Percentiles rank a stretch among this genome's conserved stretches.
These are phyloP conservation scores for Psix sp. DNA, from an alignment of 1,140 invertebrate genomes.

Conservation along the genomic window DNA sequence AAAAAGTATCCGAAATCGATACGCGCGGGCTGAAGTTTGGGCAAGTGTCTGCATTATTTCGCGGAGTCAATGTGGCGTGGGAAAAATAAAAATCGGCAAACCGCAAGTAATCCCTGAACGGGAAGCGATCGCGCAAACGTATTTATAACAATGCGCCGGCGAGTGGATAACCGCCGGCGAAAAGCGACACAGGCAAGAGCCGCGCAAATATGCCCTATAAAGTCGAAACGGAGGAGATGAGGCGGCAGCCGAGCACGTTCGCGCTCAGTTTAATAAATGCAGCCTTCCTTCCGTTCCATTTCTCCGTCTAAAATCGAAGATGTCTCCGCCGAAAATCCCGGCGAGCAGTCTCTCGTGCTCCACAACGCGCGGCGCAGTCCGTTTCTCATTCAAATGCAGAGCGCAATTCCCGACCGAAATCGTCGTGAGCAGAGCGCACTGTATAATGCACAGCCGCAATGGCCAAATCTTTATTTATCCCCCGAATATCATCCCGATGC, in stretches of 20 bases:
- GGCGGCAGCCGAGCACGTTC: conserved; percentile 56
- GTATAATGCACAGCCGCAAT: conserved; percentile 40
- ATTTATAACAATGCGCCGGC: conserved; percentile 41
- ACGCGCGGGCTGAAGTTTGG: conserved; percentile 6
- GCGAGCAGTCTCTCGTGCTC: conserved; percentile 33
- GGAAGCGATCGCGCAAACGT: conserved; percentile 43
- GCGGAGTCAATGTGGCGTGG: too few relatives aligned
- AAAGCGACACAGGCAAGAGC: conserved; percentile 16
- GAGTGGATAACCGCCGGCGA: conserved; percentile 14
- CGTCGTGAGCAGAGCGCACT: conserved; percentile 52
- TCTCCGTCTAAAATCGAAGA: conserved; percentile 64
- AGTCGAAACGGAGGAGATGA: conserved; percentile 38
- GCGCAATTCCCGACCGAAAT: conserved; percentile 49
- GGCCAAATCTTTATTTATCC: conserved; percentile 62
- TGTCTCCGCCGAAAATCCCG: conserved; percentile 52
- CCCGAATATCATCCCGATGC: conserved; percentile 67
- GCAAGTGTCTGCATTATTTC: neutral
- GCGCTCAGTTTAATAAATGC: conserved; percentile 71
- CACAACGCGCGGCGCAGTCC: conserved; percentile 31
- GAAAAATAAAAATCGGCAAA: too few relatives aligned
- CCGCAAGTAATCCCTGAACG: conserved; percentile 40
- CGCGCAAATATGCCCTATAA: conserved; percentile 44
- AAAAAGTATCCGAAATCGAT: conserved; percentile 7
- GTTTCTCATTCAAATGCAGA: conserved; percentile 67
- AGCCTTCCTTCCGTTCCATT: conserved; percentile 70